Base-by-base conservation (phyloP, 2,888 invertebrate genomes). In the Ligdia adustata region DNA sequence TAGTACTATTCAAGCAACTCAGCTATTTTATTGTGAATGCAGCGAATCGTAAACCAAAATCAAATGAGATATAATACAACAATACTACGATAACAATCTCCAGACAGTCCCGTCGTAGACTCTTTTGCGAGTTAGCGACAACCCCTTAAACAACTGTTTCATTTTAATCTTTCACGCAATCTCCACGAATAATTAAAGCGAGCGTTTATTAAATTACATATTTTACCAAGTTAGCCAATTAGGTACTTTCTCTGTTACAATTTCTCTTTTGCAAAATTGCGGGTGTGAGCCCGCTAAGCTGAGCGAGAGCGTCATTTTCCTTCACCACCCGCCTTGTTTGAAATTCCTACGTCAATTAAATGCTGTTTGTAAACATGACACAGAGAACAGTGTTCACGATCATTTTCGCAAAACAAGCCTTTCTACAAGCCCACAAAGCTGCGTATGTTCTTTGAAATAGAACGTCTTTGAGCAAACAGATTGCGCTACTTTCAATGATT, bases 261-360 rank as follows among this genome's bases (percentile, higher is more conserved):
- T 45, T 64, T 54, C 35, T 45, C 43, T 60, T n/a, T n/a, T 53
- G 60, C 55, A 45, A 61, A 64, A 62, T 57, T 60, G 53, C 49
- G 54, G 20, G 55, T 48, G 31, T 56, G 37, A 40, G 56, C 54
- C 34, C 57, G 57, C 52, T 58, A 49, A 27, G 48, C 33, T 38
- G 50, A 51, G 64, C 66, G 59, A 62, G 61, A 63, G 65, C 65
- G 64, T 55, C 64, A 66, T 82, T 84, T 83, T 79, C 78, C 72
- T 78, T 78, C 69, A 69, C 64, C 74, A 65, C 66, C 64, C 70
- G 47, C 72, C 58, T 57, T 85, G 85, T 82, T 86, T 83, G 73
- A 72, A 79, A 88, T 85, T 85, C 82, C 70, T 75, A 64, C 66
- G 77, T 80, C 81, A 84, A 83, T 84, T 86, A 83, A 81, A 79